Percentiles rank a stretch among this genome's conserved stretches.
Conservation (phyloP, 2,888 invertebrate species). For the Chloromyia formosa region DNA sequence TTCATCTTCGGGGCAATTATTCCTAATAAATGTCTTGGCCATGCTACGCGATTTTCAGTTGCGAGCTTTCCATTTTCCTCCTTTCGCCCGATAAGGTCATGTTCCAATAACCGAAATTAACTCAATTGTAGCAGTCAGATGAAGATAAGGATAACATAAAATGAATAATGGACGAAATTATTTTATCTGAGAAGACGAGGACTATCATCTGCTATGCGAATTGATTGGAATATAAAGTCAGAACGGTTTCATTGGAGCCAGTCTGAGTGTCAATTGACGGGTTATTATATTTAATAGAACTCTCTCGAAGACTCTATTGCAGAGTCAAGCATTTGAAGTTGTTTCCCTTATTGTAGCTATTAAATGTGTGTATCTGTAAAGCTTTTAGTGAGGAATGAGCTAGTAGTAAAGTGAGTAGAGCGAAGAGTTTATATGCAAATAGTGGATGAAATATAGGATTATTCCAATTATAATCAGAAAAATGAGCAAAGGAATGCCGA, state of each 20-base stretch:
- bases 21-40: conserved; percentile 23
- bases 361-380: too few relatives aligned
- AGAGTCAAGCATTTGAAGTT: too few relatives aligned
- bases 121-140: conserved; percentile 8
- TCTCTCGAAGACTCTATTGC: too few relatives aligned
- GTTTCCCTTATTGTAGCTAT: too few relatives aligned
- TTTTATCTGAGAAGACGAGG: neutral
- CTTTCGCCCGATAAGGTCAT: neutral
- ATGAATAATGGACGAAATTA: conserved; percentile 18
- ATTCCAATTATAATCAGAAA: too few relatives aligned
- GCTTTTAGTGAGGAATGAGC: too few relatives aligned
- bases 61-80: too few relatives aligned
- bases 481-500: too few relatives aligned
- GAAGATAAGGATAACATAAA: neutral
- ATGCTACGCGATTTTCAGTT: conserved; percentile 2
- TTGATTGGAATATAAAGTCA: neutral
- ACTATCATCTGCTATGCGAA: neutral
- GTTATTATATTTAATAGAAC: too few relatives aligned
- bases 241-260: neutral
- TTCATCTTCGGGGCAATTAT: conserved; percentile 26
- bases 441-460: too few relatives aligned
- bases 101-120: neutral
- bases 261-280: neutral
- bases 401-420: too few relatives aligned
- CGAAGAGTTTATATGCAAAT: too few relatives aligned